Base-by-base conservation (phyloP, 2,797 vertebrate genomes). In the Acanthiza pusilla region DNA sequence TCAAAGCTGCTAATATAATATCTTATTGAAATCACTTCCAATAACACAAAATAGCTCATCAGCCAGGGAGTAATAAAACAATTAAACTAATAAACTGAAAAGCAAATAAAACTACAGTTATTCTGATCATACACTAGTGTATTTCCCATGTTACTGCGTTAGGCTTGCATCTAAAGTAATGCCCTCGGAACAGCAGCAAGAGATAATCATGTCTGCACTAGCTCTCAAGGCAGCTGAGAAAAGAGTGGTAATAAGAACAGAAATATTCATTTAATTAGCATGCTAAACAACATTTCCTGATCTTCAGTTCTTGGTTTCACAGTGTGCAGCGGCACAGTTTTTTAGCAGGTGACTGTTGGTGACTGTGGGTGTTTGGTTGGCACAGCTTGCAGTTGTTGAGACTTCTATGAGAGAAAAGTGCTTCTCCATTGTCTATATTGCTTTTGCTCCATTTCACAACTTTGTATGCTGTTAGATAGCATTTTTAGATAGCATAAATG, bases 101-200 rank as follows among this genome's bases (percentile, higher is more conserved):
- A 75, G 57, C 60, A 96, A 94, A 93, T 94, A 92, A 96, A 97
- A 51, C 30, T 84, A 54, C 57, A 92, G 63, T 94, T 96, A 89
- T 75, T 94, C 81, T 85, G 34, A 92, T 93, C 61, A 83, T 50
- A 82, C 11, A 26, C 10, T 76, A 55, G 30, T 5, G 6, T 94
- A 91, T 93, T 90, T 73, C 50, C 32, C 42, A 48, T 78, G 91
- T 94, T 87, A 93, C 23, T 87, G 11, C 25, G 36, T 48, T 94
- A 61, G 38, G 80, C 60, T 92, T 70, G 40, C 36, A 57, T 55
- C 62, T 91, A 38, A 92, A 87, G 42, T 65, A 73, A 76, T 45
- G 18, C 11, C 48, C 63, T 67, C 19, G n/a, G 71, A 91, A 77
- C 16, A 40, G 34, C 45, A 89, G 23, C 18, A 63, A 38, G 42